Base-by-base conservation (phyloP, 1,140 invertebrate genomes). In the Brachionus asplanchnoidis region DNA sequence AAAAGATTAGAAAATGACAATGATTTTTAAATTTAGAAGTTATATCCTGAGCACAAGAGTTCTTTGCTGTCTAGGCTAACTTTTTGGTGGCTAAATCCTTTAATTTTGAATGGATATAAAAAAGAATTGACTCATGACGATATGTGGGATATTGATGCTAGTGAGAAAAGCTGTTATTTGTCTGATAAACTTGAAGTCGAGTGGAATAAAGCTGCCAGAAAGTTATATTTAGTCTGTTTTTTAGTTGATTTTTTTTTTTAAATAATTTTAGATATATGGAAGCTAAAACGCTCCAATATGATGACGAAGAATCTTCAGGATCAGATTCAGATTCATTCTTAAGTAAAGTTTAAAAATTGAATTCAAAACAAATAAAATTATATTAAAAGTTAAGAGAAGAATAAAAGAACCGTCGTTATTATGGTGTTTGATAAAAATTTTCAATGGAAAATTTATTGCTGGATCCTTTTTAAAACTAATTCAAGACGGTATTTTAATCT, bases 61-160 rank as follows among this genome's bases (percentile, higher is more conserved):
- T 26, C 79, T 26, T 65, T 82, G 14, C 32, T 82, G n/a, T 82
- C 79, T 44, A 60, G 79, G 12, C 23, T 82, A 5, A 82, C 79
- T n/a, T 82, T 82, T 68, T 82, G 79, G 79, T 82, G 79, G 79
- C 23, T 82, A 8, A 82, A 82, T 6, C 79, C 79, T 3, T 65
- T 82, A 6, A 82, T 82, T 44, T 65, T 82, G 26, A 65, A 8
- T 44, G 79, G 79, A 9, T 82, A 82, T 82, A 60, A 20, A 23
- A 65, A 32, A 65, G 53, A 60, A 44, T 26, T 82, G n/a, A 68
- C 32, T 8, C n/a, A 44, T 40, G 53, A 82, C 1, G 79, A 82
- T 14, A 82, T 65, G 79, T 82, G 79, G 79, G 23, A 23, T 40
- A 42, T 82, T 68, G 79, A 82, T 60, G 1, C 20, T 5, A 28